A percentile compares a stretch with the other conserved stretches of the same genome.
Evolutionary conservation across 1,140 invertebrate genomes (phyloP).

Genomic region (Drosophila ogumai): DNA sequence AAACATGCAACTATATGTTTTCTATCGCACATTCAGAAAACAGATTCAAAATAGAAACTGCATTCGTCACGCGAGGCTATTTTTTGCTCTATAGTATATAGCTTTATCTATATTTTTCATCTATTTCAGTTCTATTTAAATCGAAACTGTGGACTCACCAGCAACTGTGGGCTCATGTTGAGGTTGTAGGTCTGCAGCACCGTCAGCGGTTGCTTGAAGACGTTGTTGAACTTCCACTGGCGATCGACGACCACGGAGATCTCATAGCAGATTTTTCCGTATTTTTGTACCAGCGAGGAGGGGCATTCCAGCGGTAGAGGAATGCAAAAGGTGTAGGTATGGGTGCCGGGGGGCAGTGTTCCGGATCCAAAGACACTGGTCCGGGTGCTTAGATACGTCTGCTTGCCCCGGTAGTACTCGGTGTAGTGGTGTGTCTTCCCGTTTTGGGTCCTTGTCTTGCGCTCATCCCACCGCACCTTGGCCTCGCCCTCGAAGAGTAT

Average conservation of each 20-base stretch:
- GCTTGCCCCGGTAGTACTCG: slow-evolving; percentile 50
- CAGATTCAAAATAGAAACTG: background rate
- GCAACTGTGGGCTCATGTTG: slow-evolving; percentile 86
- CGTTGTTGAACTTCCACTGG: slow-evolving; percentile 91
- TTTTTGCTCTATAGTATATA: background rate
- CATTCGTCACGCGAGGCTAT: slow-evolving; percentile 1
- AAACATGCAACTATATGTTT: background rate
- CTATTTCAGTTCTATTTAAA: background rate
- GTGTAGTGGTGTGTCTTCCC: slow-evolving; percentile 52
- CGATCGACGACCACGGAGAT: slow-evolving; percentile 88
- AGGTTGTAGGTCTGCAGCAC: slow-evolving; percentile 90
- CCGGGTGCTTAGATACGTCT: slow-evolving; percentile 53
- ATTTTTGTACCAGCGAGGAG: slow-evolving; percentile 90
- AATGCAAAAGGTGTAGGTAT: slow-evolving; percentile 72
- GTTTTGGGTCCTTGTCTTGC: slow-evolving; percentile 31
- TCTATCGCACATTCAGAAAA: background rate
- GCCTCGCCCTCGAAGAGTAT: slow-evolving; percentile 70
- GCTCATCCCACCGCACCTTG: slow-evolving; percentile 71
- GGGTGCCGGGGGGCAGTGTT: slow-evolving; percentile 55
- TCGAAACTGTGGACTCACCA: slow-evolving; percentile 44
- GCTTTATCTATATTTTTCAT: background rate
- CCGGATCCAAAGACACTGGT: slow-evolving; percentile 55
- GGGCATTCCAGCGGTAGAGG: slow-evolving; percentile 87
- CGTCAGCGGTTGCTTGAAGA: slow-evolving; percentile 89
- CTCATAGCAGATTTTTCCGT: slow-evolving; percentile 89